Conservation (phyloP, 2,797 vertebrate genomes). For the Tauraco hartlaubi region DNA sequence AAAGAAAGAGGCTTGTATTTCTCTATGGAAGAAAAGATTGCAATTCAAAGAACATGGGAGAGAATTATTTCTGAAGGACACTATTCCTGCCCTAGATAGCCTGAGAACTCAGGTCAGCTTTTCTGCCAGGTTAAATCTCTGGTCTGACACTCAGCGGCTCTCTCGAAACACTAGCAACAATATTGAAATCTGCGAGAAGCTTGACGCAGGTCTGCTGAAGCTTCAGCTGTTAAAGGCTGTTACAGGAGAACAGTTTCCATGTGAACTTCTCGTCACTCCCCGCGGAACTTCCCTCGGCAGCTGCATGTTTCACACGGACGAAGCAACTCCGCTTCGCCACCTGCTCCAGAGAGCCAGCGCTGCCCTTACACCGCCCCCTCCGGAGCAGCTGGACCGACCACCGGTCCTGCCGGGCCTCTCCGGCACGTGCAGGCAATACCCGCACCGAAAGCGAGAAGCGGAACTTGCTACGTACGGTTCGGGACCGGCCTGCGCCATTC, state of each 20-base stretch:
- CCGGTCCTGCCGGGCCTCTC: neutral
- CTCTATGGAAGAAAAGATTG: fast-evolving
- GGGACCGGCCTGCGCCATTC: fast-evolving
- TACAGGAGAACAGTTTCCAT: fast-evolving
- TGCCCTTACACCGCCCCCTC: fast-evolving
- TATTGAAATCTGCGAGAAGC: fast-evolving
- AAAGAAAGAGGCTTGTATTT: no score
- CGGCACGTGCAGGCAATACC: fast-evolving
- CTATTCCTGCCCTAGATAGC: fast-evolving
- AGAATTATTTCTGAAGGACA: neutral
- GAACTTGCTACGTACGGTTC: fast-evolving
- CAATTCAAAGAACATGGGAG: fast-evolving
- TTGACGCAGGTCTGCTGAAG: neutral
- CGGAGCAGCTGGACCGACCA: neutral
- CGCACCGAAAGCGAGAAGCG: fast-evolving
- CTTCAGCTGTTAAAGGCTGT: fast-evolving
- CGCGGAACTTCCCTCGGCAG: fast-evolving
- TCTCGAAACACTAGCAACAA: fast-evolving
- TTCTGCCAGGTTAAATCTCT: fast-evolving
- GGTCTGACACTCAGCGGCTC: fast-evolving
- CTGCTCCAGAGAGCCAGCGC: fast-evolving
- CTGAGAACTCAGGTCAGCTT: fast-evolving
- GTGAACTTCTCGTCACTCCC: fast-evolving
- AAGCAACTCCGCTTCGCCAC: fast-evolving
- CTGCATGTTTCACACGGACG: fast-evolving